Base-by-base conservation (phyloP, 2,113 vertebrate species). In the Papio anubis region DNA sequence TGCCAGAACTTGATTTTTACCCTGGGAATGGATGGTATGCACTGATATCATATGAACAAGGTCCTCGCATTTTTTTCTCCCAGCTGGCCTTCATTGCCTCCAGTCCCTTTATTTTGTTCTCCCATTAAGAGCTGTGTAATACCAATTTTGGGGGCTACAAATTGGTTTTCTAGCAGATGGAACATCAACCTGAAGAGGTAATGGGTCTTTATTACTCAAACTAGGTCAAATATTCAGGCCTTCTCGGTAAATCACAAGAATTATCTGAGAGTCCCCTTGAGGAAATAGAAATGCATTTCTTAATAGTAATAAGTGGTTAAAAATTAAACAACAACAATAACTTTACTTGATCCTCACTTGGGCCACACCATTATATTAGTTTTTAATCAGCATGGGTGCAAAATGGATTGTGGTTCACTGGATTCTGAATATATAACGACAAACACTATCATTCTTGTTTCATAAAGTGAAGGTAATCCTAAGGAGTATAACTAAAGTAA, bases 181-280 rank as follows among this genome's bases (percentile, higher is more conserved):
- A 83, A 86, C 43, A 86, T 43, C 61, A 86, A 61, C 75, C 38
- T 57, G 52, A 86, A 87, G 61, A 66, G 52, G 10, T 38, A 94
- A 52, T 85, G 66, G 85, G 32, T 97, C 52, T 38, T 66, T 89
- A 92, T 90, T 94, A 92, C 32, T 25, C 52, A 45, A 93, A 84
- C 80, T 73, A 35, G 13, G 12, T 35, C 13, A 90, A 40, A 76
- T 96, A 80, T 27, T 11, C 13, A 88, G 32, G 10, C 3, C 27
- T 90, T 96, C 38, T 40, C 52, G 48, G 55, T 68, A 91, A 79
- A 23, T 84, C 23, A n/a, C 52, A 3, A 88, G 35, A 76, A 70
- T 75, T 68, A 82, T 76, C 40, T 52, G 18, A 79, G 72, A 68
- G 40, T 35, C n/a, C 11, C 17, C 70, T 30, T 57, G 59, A 90